Conservation (phyloP, 2,113 vertebrate species). For the Lepus europaeus region DNA sequence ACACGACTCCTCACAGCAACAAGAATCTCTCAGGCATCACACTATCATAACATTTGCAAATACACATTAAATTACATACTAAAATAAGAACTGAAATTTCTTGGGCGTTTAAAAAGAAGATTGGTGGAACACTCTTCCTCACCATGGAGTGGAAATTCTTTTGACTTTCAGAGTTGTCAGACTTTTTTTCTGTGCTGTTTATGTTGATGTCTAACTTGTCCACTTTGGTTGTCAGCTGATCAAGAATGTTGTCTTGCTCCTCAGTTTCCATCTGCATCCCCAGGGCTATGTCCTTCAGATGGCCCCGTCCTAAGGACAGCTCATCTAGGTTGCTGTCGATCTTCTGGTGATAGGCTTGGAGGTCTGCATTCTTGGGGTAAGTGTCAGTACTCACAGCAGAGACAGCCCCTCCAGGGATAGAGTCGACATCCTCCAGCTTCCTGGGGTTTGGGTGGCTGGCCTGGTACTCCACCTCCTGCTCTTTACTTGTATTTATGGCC, state of each 20-base stretch:
- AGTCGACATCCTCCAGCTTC: conserved; percentile 88
- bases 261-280: conserved; percentile 97
- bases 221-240: conserved; percentile 92
- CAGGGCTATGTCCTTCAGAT: conserved; percentile 95
- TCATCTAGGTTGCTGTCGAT: conserved; percentile 97
- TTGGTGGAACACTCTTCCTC: not conserved
- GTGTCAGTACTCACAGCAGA: conserved; percentile 83
- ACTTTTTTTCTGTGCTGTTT: conserved; percentile 94
- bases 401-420: conserved; percentile 53
- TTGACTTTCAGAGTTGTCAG: conserved; percentile 90
- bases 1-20: not conserved
- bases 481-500: conserved; percentile 92
- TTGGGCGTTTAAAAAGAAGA: conserved; percentile 37
- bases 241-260: conserved; percentile 92
- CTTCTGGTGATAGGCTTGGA: conserved; percentile 92
- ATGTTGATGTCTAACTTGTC: conserved; percentile 95
- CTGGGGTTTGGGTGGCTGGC: conserved; percentile 95
- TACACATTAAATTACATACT: conserved; percentile 63
- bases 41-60: conserved; percentile 55
- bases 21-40: conserved; percentile 46
- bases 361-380: conserved; percentile 90
- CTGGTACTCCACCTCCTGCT: conserved; percentile 93
- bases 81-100: conserved; percentile 53
- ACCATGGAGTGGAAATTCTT: not conserved
- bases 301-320: conserved; percentile 92